A percentile compares a stretch with the other conserved stretches of the same genome.
phyloP scores from a whole-genome alignment of 1,140 invertebrate genomes.

The Matsumurasca onukii region DNA sequence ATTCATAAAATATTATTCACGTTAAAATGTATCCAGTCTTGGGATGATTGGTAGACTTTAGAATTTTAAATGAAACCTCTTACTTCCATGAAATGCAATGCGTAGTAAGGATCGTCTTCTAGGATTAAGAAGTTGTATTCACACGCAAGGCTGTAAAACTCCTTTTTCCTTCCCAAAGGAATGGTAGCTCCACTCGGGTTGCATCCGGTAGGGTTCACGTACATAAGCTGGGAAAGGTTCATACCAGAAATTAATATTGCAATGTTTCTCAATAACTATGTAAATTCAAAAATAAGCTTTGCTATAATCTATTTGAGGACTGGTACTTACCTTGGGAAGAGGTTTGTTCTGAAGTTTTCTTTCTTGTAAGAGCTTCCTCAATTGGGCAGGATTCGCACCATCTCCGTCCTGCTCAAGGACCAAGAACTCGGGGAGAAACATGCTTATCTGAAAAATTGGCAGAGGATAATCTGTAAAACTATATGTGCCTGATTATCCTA shows the following conservation, averaged over 20 bases:
- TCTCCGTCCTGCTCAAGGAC: conserved; percentile 54
- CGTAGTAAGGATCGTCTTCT: conserved; percentile 82
- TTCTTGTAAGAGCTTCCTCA: conserved; percentile 51
- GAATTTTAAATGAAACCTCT: conserved; percentile 11
- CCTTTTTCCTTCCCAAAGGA: conserved; percentile 61
- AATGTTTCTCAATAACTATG: too few relatives aligned
- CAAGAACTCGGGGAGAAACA: conserved; percentile 53
- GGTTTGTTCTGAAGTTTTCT: conserved; percentile 40
- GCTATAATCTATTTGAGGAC: background rate
- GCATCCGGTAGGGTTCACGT: conserved; percentile 60
- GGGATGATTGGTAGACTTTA: too few relatives aligned
- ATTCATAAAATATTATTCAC: too few relatives aligned
- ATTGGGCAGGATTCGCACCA: conserved; percentile 52
- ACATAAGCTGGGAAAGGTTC: conserved; percentile 52
- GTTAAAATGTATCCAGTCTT: too few relatives aligned
- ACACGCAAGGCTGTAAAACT: conserved; percentile 73
- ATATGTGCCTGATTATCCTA: too few relatives aligned
- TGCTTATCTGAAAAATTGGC: conserved; percentile 51
- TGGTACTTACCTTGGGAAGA: conserved; percentile 48
- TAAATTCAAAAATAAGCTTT: conserved; percentile 1
- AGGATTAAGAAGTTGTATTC: conserved; percentile 75
- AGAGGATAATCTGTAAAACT: too few relatives aligned
- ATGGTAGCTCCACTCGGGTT: conserved; percentile 73
- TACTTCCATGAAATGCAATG: conserved; percentile 63
- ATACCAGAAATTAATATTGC: conserved; percentile 56